Evolutionary conservation across 2,113 vertebrate species (phyloP), one percentile per base, ranked within the genome.

Genomic region (Hiodon alosoides): DNA sequence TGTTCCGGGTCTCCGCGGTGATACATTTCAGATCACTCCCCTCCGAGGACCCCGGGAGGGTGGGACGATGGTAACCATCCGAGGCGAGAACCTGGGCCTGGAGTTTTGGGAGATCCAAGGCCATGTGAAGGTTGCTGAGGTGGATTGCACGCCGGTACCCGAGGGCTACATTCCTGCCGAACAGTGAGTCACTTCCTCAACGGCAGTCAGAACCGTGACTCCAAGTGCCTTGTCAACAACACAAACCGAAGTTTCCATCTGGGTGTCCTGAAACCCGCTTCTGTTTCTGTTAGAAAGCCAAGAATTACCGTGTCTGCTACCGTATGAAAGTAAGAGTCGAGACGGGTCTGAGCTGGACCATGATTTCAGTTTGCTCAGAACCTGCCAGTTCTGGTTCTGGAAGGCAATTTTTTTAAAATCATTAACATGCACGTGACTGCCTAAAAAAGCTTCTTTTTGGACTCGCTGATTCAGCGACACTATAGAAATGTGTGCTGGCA

Each of bases 111-210:
- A 99, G 81, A 98, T 99, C 3, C 91, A 94, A 0, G 92, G 86
- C 10, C 89, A 95, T 0, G 96, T 99, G 80, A 97, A 94, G 78
- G 97, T 99, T 82, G 97, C 97, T 0, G 94, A 95, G 0, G 97
- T 99, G 83, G 94, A 98, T 31, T 99, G 97, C 83, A 94, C 85
- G 9, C 95, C 97, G 0, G 87, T 97, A 77, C 93, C 89, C 3
- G 95, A 98, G 2, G 97, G 95, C 76, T 99, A 99, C 88, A 93
- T 99, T 81, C 95, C 97, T 4, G 97, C 97, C 0, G 97, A 99
- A 79, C 97, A 98, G 97, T 99, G 87, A 96, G 97, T 94, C 73
- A 59, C 47, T 4, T n/a, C 47, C 47, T 7, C 1, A 0, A 31
- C 31, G 31, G 31, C 31, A 31, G 31, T 31, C 31, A 1, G 31